Percentiles rank a stretch among this genome's conserved stretches.
phyloP scores from a whole-genome alignment of 2,888 invertebrate genomes.

The Adelognathus sp. region DNA sequence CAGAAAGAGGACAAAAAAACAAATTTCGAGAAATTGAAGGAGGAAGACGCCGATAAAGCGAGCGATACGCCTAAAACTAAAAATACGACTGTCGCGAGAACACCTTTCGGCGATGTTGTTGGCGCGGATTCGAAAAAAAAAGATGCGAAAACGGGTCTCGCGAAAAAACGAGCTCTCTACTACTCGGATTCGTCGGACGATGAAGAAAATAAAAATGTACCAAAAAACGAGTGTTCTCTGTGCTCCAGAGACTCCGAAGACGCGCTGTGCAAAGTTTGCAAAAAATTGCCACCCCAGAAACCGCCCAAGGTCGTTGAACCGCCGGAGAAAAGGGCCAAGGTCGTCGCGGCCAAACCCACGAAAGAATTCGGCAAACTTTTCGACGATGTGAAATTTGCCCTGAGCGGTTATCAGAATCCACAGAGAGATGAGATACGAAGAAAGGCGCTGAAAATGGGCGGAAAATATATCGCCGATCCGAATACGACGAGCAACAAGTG shows the following conservation, averaged over 20 bases:
- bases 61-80: neutral
- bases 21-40: neutral
- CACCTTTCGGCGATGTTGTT: constrained; percentile 75
- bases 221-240: constrained; percentile 58
- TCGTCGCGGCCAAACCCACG: constrained; percentile 49
- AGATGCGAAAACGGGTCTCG: constrained; percentile 1
- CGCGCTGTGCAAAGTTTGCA: constrained; percentile 69
- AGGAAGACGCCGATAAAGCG: neutral
- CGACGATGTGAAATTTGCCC: constrained; percentile 72
- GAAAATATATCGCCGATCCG: constrained; percentile 75
- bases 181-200: constrained; percentile 27
- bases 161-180: constrained; percentile 59
- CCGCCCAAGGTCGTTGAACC: constrained; percentile 6
- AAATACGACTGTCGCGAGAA: constrained; percentile 55
- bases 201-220: neutral
- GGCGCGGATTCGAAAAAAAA: constrained; percentile 40
- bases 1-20: constrained; percentile 63
- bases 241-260: constrained; percentile 65
- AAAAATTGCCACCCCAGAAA: constrained; percentile 60
- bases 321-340: constrained; percentile 44
- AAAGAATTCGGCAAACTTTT: constrained; percentile 72
- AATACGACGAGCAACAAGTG: constrained; percentile 74
- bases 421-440: constrained; percentile 75
- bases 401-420: constrained; percentile 79
- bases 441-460: constrained; percentile 78